These are phyloP conservation scores for Rhynchotus rufescens DNA, from an alignment of 2,797 vertebrate species.

Conservation along the genomic window DNA sequence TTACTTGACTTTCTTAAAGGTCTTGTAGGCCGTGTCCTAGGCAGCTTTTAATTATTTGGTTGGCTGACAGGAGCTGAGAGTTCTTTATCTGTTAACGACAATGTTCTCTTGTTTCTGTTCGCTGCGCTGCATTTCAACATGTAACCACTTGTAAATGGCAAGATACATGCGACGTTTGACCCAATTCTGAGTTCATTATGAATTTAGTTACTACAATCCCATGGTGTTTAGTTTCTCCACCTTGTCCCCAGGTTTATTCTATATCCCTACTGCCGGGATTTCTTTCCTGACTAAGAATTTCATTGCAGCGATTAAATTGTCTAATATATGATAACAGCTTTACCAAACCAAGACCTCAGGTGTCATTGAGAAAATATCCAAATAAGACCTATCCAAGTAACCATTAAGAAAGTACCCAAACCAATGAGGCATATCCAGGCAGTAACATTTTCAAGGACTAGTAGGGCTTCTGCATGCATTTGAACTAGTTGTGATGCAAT, in stretches of 20 bases:
- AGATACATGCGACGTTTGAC: not conserved
- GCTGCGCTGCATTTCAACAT: not conserved
- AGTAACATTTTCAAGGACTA: not conserved
- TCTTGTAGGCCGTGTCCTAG: not conserved
- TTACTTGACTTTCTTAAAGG: not conserved
- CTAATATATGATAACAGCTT: not conserved
- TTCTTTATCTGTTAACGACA: conserved; percentile 34
- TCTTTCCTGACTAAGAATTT: not conserved
- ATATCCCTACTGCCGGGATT: not conserved
- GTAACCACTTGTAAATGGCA: not conserved
- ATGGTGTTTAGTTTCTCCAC: not conserved
- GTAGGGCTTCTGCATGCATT: not conserved
- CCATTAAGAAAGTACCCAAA: not conserved
- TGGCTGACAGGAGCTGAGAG: conserved; percentile 24
- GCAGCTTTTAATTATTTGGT: conserved; percentile 12
- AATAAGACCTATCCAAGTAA: not conserved
- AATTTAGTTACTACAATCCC: not conserved
- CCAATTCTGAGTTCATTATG: not conserved
- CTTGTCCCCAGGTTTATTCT: not conserved
- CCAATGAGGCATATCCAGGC: not conserved
- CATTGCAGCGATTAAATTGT: not conserved
- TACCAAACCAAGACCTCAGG: not conserved
- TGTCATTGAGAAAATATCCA: not conserved
- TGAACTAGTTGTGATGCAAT: not conserved
- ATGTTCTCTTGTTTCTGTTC: conserved; percentile 41